Base-by-base conservation (phyloP, 2,797 vertebrate genomes). In the Helostoma temminkii region DNA sequence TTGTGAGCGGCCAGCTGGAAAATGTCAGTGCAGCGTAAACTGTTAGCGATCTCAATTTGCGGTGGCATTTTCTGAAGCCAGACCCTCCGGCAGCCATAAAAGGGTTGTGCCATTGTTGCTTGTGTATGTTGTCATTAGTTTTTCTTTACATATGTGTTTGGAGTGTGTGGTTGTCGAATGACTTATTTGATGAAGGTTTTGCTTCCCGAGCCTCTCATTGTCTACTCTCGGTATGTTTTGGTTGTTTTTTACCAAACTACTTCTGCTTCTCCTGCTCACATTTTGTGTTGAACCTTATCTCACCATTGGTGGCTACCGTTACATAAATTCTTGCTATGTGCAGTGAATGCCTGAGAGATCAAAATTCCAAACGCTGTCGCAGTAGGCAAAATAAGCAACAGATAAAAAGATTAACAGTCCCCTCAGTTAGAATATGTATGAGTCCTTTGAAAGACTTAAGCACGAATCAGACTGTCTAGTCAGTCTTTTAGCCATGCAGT, bases 1-100 rank as follows among this genome's bases (percentile, higher is more conserved):
- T 93, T 91, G 76, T 74, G 72, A 71, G 81, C 66, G 54, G 79
- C 85, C 80, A 83, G 89, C 83, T 82, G 82, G 77, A 83, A 92
- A 93, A 93, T 94, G 93, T 91, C 92, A 93, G 81, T 42, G 58
- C 49, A 16, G 74, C 22, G 55, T 82, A 82, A 91, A 91, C 86
- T 88, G 84, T 92, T 90, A 83, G 72, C 76, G 47, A 86, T 93
- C 90, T 90, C 87, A 87, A 89, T 90, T 89, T 90, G 82, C 28
- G 74, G 80, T 92, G 89, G 81, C 87, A 92, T 91, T 93, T 93
- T 83, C 57, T 67, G 61, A 75, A 80, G 86, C 80, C 79, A 78
- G 78, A 64, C 66, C 85, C 84, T 62, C 34, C 3, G 82, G 82
- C 53, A 2, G 48, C 55, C 61, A 30, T 61, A 18, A n/a, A 42